Evolutionary conservation across 2,797 vertebrate species (phyloP), one percentile per base, ranked within the genome.

Genomic region (Platyrinchus mystaceus): DNA sequence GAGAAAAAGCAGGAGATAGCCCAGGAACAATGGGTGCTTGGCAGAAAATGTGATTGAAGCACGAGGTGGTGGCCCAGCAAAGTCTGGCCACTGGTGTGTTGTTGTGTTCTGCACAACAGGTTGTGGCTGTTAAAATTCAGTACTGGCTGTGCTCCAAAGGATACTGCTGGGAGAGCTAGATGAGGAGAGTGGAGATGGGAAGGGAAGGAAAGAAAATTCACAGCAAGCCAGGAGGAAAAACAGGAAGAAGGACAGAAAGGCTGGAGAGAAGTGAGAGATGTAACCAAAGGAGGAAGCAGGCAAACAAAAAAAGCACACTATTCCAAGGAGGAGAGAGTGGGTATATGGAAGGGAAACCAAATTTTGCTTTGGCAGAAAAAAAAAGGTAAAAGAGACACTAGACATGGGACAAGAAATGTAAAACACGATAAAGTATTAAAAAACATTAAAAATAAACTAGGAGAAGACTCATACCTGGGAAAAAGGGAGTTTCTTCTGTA

Each of bases 251-350:
- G 7, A 26, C 10, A 30, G 44, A 44, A 32, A 39, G 15, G 5
- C 10, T 63, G 23, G 21, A 52, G 18, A 78, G 12, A 66, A 58
- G 27, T 26, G 14, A 81, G 56, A 68, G 5, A 23, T 75, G 18
- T 43, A 49, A 59, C 6, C 32, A 79, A 80, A 9, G 13, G 28
- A 77, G 4, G 11, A 32, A 92, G 6, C 12, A 58, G 68, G 41
- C 41, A 76, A 49, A 49, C 24, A 52, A 73, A 90, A 12, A 0
- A 7, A 0, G 1, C 11, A 41, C 34, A 64, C 2, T 46, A 7
- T 36, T 81, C 49, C 47, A 78, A 75, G 30, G 41, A 78, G 9
- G 12, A 47, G 5, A 66, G 20, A 49, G 7, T 17, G 4, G 18
- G 18, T 84, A 28, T 59, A 21, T 23, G 23, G 44, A 78, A 84